Evolutionary conservation across 2,888 invertebrate genomes (phyloP).

Genomic region (Cenopis cana): DNA sequence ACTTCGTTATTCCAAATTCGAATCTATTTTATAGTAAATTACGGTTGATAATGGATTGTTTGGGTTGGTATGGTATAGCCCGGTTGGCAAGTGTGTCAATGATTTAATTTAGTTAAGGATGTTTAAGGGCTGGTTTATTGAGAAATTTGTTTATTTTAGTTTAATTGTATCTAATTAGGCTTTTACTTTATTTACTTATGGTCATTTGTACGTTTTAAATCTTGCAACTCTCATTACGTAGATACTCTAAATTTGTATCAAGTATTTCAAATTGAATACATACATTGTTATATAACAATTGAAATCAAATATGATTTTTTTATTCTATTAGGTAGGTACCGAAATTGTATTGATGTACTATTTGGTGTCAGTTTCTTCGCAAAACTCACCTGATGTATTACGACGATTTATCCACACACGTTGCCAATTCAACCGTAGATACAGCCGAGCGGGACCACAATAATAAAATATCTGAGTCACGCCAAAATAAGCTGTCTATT

Average conservation of each 20-base stretch:
- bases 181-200: not conserved
- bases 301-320: too few relatives aligned
- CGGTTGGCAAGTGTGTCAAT: constrained; percentile 66
- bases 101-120: constrained; percentile 64
- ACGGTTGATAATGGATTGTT: constrained; percentile 37
- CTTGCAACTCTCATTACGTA: too few relatives aligned
- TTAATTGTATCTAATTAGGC: not conserved
- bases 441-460: not conserved
- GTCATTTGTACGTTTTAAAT: not conserved
- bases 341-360: not conserved
- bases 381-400: constrained; percentile 18
- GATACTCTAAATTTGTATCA: too few relatives aligned
- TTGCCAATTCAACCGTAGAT: constrained; percentile 11
- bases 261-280: too few relatives aligned
- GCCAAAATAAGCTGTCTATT: not conserved
- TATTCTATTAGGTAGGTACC: too few relatives aligned
- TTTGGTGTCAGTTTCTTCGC: not conserved
- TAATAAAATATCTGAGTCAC: not conserved
- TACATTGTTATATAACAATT: too few relatives aligned
- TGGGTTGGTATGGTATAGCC: constrained; percentile 55
- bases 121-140: constrained; percentile 52
- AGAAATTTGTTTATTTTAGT: constrained; percentile 23
- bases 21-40: constrained; percentile 49
- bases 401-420: not conserved
- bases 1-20: not conserved